phyloP scores from a whole-genome alignment of 2,888 invertebrate genomes.

The Litoditis marina region DNA sequence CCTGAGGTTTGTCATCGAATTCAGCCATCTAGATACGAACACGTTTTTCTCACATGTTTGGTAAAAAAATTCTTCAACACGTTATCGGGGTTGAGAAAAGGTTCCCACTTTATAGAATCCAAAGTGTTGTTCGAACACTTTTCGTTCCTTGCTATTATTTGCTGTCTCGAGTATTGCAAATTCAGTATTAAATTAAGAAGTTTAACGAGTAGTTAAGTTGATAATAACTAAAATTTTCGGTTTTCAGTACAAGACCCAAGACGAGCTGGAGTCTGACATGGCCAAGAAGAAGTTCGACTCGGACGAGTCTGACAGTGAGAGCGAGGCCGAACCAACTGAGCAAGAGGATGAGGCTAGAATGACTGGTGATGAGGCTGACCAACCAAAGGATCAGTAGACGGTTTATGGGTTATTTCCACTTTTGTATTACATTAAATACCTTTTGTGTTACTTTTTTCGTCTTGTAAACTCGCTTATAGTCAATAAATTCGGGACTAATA shows the following conservation, averaged over 20 bases:
- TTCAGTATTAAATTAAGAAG: not conserved
- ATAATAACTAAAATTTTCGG: not conserved
- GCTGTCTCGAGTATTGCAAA: not conserved
- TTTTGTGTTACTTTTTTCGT: too few relatives aligned
- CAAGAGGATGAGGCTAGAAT: constrained; percentile 21
- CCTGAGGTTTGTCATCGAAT: constrained; percentile 35
- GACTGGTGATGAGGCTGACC: constrained; percentile 10
- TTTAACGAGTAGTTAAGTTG: constrained; percentile 1
- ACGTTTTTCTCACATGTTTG: not conserved
- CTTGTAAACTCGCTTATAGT: too few relatives aligned
- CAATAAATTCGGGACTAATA: too few relatives aligned
- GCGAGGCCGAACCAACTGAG: constrained; percentile 32
- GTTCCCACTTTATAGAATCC: too few relatives aligned
- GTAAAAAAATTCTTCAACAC: too few relatives aligned
- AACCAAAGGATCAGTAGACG: too few relatives aligned
- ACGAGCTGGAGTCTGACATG: constrained; percentile 35
- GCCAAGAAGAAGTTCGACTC: constrained; percentile 47
- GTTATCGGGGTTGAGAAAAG: too few relatives aligned
- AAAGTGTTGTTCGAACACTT: too few relatives aligned
- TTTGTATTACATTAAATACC: too few relatives aligned
- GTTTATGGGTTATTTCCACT: too few relatives aligned
- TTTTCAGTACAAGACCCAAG: constrained; percentile 37
- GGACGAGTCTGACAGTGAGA: constrained; percentile 45
- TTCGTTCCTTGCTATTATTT: not conserved
- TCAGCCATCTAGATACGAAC: not conserved